Percentiles rank a stretch among this genome's conserved stretches.
These are phyloP conservation scores for Chrysolina oricalcia DNA, from an alignment of 2,888 invertebrate genomes.

Conservation along the genomic window DNA sequence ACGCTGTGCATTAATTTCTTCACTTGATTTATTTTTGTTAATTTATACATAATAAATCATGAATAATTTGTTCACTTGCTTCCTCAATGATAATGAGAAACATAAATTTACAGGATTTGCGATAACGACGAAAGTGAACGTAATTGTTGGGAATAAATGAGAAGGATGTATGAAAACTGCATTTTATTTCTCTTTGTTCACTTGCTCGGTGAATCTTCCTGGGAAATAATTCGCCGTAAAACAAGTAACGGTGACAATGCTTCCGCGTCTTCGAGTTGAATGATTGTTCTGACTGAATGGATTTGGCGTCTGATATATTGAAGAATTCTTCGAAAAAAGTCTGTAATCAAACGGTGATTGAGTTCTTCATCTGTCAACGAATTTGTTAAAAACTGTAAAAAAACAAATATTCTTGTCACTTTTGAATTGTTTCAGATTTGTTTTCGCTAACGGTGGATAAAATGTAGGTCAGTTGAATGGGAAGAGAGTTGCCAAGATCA, in stretches of 20 bases:
- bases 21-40: too few species aligned
- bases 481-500: too few species aligned
- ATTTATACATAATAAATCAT: not conserved
- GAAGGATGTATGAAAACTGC: slow-evolving; percentile 13
- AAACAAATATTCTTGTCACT: too few species aligned
- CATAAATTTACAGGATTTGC: slow-evolving; percentile 10
- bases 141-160: slow-evolving; percentile 16
- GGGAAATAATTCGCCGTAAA: slow-evolving; percentile 33
- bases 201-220: slow-evolving; percentile 32
- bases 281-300: not conserved
- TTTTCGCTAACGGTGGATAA: too few species aligned
- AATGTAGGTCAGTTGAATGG: too few species aligned
- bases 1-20: too few species aligned
- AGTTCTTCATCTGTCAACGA: too few species aligned
- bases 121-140: slow-evolving; percentile 13
- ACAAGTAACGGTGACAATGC: slow-evolving; percentile 21
- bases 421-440: too few species aligned
- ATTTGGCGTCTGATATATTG: not conserved
- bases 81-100: not conserved
- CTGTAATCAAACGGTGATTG: too few species aligned
- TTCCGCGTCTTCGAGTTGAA: not conserved
- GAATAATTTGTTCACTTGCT: slow-evolving; percentile 8
- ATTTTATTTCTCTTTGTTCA: slow-evolving; percentile 18
- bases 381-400: too few species aligned
- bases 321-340: not conserved